These are phyloP conservation scores for Epizoanthus stellaris DNA, from an alignment of 92 coral and sea anemone species.

Conservation along the genomic window DNA sequence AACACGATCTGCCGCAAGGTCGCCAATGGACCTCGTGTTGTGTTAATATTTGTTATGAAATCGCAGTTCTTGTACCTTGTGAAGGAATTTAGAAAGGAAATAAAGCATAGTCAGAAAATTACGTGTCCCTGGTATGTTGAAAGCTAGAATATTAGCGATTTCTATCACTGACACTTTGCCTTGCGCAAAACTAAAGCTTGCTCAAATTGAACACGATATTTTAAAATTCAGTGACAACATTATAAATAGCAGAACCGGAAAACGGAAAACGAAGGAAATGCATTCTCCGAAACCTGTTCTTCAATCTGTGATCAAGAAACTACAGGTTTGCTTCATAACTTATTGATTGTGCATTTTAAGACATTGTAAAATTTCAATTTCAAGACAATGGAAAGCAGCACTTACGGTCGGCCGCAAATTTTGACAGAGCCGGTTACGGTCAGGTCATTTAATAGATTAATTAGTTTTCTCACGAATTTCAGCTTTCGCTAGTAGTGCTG, in stretches of 20 bases:
- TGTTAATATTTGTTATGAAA: slow-evolving; percentile 13
- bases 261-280: not conserved
- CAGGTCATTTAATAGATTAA: too few relatives aligned
- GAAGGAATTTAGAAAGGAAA: slow-evolving; percentile 10
- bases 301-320: slow-evolving; percentile 38
- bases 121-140: slow-evolving; percentile 5
- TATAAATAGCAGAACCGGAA: not conserved
- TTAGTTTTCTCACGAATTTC: too few relatives aligned
- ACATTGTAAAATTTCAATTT: slow-evolving; percentile 17
- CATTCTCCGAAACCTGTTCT: not conserved
- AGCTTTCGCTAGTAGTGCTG: too few relatives aligned
- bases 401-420: not conserved
- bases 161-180: not conserved
- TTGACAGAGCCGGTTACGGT: too few relatives aligned
- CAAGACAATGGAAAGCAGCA: slow-evolving; percentile 10
- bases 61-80: not conserved
- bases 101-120: not conserved
- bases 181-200: too few relatives aligned
- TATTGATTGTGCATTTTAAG: slow-evolving; percentile 13
- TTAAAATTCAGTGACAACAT: slow-evolving; percentile 10
- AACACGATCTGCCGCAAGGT: slow-evolving; percentile 4
- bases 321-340: slow-evolving; percentile 31
- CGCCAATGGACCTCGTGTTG: slow-evolving; percentile 6
- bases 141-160: slow-evolving; percentile 30
- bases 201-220: too few relatives aligned